Evolutionary conservation across 2,113 vertebrate genomes (phyloP).

Genomic region (Daphoenositta chrysoptera): DNA sequence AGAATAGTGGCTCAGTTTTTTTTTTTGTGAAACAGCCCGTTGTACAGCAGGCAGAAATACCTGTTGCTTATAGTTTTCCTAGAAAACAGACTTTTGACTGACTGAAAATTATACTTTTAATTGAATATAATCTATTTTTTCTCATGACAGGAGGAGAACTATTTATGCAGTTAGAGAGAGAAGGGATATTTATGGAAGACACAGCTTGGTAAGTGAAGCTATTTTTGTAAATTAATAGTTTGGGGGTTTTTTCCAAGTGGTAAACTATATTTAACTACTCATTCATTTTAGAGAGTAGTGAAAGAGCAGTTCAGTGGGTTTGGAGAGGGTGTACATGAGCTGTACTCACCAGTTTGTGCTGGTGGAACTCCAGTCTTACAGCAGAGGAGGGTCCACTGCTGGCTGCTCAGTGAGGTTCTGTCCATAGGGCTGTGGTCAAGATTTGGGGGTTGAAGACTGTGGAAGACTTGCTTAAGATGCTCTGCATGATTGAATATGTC

Average conservation of each 20-base stretch:
- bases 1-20: not conserved
- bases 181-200: conserved; percentile 99
- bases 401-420: not conserved
- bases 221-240: conserved; percentile 26
- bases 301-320: not conserved
- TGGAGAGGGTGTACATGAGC: not conserved
- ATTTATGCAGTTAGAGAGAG: conserved; percentile 98
- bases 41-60: not conserved
- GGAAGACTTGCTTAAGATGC: not conserved
- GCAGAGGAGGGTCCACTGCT: not conserved
- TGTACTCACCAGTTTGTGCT: not conserved
- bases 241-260: not conserved
- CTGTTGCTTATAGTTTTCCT: not conserved
- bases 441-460: not conserved
- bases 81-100: not conserved
- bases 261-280: not conserved
- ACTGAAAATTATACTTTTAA: conserved; percentile 8
- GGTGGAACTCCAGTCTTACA: not conserved
- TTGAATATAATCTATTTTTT: conserved; percentile 5
- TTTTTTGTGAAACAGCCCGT: not conserved
- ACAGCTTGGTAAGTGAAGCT: conserved; percentile 89
- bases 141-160: conserved; percentile 89
- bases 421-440: not conserved
- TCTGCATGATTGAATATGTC: conserved; percentile 22
- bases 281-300: not conserved